phyloP scores from a whole-genome alignment of 2,797 vertebrate genomes.

The Perodicticus potto region DNA sequence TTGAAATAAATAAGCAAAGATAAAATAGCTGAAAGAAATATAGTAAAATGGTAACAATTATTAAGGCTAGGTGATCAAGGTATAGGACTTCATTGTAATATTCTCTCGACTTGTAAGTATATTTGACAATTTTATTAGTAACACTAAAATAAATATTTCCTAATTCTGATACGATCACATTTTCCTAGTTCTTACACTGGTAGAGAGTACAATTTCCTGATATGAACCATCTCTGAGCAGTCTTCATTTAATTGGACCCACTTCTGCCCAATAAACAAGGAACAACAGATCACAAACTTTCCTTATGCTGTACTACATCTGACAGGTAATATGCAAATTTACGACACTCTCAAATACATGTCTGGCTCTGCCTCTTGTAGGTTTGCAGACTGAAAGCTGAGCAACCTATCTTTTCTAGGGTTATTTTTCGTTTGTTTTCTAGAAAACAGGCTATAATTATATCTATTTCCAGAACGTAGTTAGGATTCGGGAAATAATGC shows the following conservation, averaged over 20 bases:
- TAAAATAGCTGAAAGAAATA: slow-evolving; percentile 34
- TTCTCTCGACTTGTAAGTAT: slow-evolving; percentile 11
- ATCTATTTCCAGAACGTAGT: background rate
- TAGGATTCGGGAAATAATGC: slow-evolving; percentile 16
- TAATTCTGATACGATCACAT: background rate
- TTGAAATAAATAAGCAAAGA: slow-evolving; percentile 51
- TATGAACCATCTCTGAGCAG: background rate
- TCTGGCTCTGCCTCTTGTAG: background rate
- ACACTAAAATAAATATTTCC: slow-evolving; percentile 40
- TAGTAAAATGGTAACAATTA: background rate
- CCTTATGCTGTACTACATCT: background rate
- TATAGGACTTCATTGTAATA: background rate
- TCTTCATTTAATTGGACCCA: background rate
- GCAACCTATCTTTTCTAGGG: background rate
- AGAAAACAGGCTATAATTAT: background rate
- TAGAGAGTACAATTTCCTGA: background rate
- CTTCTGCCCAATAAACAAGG: background rate
- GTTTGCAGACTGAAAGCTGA: background rate
- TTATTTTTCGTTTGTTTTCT: background rate
- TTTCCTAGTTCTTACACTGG: slow-evolving; percentile 12
- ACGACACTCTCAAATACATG: background rate
- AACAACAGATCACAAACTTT: background rate
- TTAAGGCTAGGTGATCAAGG: background rate
- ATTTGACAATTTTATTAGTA: slow-evolving; percentile 14
- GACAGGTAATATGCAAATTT: background rate